Percentiles rank a stretch among this genome's conserved stretches.
Evolutionary conservation across 2,113 vertebrate genomes (phyloP).

Genomic region (Pagrus major): DNA sequence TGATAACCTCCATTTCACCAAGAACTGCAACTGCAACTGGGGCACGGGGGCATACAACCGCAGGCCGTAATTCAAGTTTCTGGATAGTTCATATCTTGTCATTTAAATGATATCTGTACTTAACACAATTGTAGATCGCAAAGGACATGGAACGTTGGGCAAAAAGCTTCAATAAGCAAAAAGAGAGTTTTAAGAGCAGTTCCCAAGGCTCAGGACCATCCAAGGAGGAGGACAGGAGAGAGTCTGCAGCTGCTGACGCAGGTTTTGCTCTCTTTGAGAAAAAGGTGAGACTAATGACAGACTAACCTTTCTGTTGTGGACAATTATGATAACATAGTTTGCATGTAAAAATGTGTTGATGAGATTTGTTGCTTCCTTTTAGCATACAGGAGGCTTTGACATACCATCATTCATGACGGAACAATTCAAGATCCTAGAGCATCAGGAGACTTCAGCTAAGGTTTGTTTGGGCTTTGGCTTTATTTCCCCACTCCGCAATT

Average conservation of each 20-base stretch:
- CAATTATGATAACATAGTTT: background rate
- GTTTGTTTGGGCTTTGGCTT: conserved; percentile 28
- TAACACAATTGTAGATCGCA: conserved; percentile 87
- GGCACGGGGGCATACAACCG: too few species aligned
- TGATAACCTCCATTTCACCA: too few species aligned
- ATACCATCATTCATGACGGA: conserved; percentile 86
- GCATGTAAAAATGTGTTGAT: background rate
- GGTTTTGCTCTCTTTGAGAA: conserved; percentile 96
- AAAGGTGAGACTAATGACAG: conserved; percentile 88
- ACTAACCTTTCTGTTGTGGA: background rate
- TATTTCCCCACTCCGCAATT: background rate
- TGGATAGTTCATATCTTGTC: background rate
- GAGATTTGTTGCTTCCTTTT: conserved; percentile 9
- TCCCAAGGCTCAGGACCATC: conserved; percentile 84
- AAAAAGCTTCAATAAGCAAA: conserved; percentile 96
- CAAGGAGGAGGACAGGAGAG: conserved; percentile 90
- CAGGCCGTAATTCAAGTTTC: too few species aligned
- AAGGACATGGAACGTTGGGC: conserved; percentile 99
- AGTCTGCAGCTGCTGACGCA: conserved; percentile 94
- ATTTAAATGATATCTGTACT: background rate
- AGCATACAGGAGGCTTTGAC: conserved; percentile 86
- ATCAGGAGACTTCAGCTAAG: conserved; percentile 82
- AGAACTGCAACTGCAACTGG: too few species aligned
- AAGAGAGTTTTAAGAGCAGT: conserved; percentile 93
- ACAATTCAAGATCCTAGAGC: conserved; percentile 83